These are phyloP conservation scores for Lampris incognitus DNA, from an alignment of 2,113 vertebrate genomes.

Conservation along the genomic window DNA sequence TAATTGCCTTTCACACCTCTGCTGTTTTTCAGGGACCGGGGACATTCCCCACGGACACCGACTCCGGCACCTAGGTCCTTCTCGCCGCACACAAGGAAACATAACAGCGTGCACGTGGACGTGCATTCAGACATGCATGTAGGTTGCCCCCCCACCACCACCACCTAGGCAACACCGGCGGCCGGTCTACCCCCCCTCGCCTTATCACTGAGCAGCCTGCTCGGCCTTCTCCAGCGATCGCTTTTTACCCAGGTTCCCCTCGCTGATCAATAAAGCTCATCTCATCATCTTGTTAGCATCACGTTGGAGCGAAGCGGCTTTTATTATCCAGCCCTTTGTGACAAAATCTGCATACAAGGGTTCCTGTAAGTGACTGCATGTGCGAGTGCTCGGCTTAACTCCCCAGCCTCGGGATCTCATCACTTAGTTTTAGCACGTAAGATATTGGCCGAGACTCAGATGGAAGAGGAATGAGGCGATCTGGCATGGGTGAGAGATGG, in stretches of 20 bases:
- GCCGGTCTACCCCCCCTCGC: too few species aligned
- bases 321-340: neutral
- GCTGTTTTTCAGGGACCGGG: constrained; percentile 61
- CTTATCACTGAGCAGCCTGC: neutral
- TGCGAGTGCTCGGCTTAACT: neutral
- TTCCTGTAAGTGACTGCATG: neutral
- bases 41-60: constrained; percentile 53
- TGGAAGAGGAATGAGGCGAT: constrained; percentile 31
- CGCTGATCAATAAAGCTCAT: neutral
- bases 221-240: neutral
- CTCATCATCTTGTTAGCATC: neutral
- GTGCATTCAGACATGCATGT: neutral
- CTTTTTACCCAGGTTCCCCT: neutral
- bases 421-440: constrained; percentile 1
- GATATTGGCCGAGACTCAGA: constrained; percentile 26
- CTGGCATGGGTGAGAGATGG: constrained; percentile 12
- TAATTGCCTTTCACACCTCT: constrained; percentile 84
- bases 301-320: neutral
- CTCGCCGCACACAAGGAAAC: constrained; percentile 15
- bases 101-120: neutral
- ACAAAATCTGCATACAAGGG: neutral
- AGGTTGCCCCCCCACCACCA: neutral
- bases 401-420: neutral
- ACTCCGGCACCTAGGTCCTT: constrained; percentile 17
- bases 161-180: neutral